A percentile compares a stretch with the other conserved stretches of the same genome.
These are phyloP conservation scores for Epizoanthus scotinus DNA, from an alignment of 92 coral and sea anemone species.

Conservation along the genomic window DNA sequence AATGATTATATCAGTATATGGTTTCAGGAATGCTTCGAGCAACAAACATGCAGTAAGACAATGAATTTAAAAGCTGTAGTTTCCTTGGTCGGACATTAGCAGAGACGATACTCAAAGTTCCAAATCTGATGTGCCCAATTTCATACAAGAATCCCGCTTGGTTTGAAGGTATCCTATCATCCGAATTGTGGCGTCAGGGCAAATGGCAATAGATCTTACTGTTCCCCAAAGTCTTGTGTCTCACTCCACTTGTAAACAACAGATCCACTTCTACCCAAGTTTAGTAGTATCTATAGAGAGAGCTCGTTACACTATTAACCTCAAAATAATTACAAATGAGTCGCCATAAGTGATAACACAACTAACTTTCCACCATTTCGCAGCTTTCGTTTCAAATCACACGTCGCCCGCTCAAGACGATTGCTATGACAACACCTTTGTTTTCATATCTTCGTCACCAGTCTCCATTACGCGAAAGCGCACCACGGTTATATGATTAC, in stretches of 20 bases:
- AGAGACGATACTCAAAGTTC: background rate
- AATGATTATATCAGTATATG: background rate
- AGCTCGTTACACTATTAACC: slow-evolving; percentile 18
- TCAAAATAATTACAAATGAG: slow-evolving; percentile 36
- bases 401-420: slow-evolving; percentile 64
- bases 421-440: slow-evolving; percentile 72
- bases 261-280: background rate
- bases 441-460: slow-evolving; percentile 69
- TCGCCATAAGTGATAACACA: slow-evolving; percentile 34
- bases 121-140: background rate
- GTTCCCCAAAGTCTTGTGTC: background rate
- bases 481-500: no score
- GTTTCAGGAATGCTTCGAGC: background rate
- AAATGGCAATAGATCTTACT: background rate
- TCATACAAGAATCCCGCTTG: background rate
- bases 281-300: background rate
- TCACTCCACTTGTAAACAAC: background rate
- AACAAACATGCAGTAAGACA: background rate
- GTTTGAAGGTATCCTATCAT: background rate
- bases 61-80: background rate
- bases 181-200: background rate
- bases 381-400: slow-evolving; percentile 57
- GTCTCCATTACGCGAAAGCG: slow-evolving; percentile 27
- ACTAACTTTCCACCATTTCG: slow-evolving; percentile 60
- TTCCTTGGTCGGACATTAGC: background rate